Percentiles rank a stretch among this genome's conserved stretches.
phyloP scores from a whole-genome alignment of 2,113 vertebrate genomes.

The Varanus komodoensis region DNA sequence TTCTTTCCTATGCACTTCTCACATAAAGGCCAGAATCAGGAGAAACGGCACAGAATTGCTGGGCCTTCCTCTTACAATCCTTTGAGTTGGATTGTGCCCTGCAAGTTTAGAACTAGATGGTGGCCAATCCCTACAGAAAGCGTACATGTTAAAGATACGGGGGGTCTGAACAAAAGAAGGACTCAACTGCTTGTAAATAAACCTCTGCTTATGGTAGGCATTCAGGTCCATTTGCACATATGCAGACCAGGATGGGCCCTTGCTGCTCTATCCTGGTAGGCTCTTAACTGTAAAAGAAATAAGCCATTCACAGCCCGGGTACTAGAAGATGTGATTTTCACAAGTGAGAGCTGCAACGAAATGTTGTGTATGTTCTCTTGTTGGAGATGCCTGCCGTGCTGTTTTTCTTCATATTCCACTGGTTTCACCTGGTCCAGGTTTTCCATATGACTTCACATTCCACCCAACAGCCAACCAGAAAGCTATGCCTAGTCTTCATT shows the following conservation, averaged over 20 bases:
- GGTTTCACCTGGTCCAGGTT: background rate
- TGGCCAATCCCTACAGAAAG: background rate
- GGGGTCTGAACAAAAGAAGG: background rate
- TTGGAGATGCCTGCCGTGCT: background rate
- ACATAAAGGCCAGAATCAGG: background rate
- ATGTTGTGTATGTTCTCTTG: background rate
- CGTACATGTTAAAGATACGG: background rate
- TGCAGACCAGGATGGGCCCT: background rate
- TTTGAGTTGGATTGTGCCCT: background rate
- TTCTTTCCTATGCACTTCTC: background rate
- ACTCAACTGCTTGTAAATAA: background rate
- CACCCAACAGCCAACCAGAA: background rate
- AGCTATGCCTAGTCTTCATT: background rate
- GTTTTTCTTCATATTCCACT: background rate
- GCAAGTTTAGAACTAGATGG: background rate
- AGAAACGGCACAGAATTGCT: background rate
- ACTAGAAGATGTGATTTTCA: background rate
- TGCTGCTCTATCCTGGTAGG: background rate
- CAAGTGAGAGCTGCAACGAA: background rate
- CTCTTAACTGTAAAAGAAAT: slow-evolving; percentile 8
- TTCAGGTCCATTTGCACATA: background rate
- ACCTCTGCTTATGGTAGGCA: background rate
- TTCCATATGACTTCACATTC: background rate
- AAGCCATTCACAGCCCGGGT: accelerated
- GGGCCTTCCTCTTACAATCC: background rate